These are phyloP conservation scores for Hipposideros larvatus DNA, from an alignment of 2,797 vertebrate species.

Conservation along the genomic window DNA sequence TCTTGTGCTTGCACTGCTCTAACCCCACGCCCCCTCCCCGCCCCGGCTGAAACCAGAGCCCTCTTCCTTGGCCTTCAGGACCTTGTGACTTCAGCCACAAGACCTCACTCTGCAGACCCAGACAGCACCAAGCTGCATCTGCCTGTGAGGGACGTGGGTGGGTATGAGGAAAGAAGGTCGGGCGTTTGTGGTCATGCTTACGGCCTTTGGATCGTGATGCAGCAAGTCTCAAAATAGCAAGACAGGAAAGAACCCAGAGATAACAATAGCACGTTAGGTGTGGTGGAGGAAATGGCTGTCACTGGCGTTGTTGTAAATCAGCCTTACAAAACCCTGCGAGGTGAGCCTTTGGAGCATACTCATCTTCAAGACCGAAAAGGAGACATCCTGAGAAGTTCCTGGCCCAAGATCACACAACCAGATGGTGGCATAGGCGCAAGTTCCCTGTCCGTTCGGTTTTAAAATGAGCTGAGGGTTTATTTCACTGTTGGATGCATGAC, in stretches of 20 bases:
- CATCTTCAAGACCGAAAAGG: not conserved
- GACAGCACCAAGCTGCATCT: not conserved
- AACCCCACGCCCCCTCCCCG: accelerated
- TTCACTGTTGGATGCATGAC: not conserved
- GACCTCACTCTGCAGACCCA: accelerated
- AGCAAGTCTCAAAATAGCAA: not conserved
- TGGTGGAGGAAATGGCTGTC: not conserved
- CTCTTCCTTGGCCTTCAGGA: accelerated
- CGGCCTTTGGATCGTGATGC: not conserved
- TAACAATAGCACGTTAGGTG: not conserved
- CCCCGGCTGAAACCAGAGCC: accelerated
- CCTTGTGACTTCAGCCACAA: not conserved
- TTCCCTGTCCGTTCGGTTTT: not conserved
- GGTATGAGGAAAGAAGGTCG: not conserved
- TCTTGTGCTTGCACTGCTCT: accelerated
- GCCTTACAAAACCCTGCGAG: not conserved
- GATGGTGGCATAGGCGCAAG: too few relatives aligned
- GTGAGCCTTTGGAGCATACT: not conserved
- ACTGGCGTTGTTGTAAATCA: not conserved
- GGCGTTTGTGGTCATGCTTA: not conserved
- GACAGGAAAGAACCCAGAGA: not conserved
- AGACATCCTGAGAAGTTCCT: not conserved
- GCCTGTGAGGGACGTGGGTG: not conserved
- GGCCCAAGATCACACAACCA: not conserved
- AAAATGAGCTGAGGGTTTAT: not conserved